Conservation (phyloP, 2,797 vertebrate species). For the Myotis daubentonii region DNA sequence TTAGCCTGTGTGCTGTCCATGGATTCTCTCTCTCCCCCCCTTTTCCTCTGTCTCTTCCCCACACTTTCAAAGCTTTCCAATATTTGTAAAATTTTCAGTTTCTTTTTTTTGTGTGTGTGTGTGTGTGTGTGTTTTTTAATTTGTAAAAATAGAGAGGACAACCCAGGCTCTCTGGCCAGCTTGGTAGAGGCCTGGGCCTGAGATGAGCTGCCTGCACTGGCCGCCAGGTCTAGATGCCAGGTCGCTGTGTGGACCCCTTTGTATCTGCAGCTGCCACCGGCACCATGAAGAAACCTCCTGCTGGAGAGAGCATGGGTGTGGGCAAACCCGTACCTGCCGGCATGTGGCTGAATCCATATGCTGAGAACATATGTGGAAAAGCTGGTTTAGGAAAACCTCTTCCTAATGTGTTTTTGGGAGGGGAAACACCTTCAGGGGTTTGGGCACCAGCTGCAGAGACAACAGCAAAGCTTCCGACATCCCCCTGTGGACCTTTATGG, state of each 20-base stretch:
- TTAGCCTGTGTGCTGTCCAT: accelerated
- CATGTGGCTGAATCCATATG: accelerated
- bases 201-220: too few relatives aligned
- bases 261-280: accelerated
- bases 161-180: neutral
- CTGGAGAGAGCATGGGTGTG: accelerated
- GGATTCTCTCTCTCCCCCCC: neutral
- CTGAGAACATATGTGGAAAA: neutral
- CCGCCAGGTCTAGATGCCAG: accelerated
- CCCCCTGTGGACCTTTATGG: accelerated
- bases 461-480: accelerated
- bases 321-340: accelerated
- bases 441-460: neutral
- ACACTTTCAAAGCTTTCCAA: neutral
- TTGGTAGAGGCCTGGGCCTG: neutral
- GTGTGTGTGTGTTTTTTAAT: too few relatives aligned
- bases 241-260: accelerated
- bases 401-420: neutral
- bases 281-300: accelerated
- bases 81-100: neutral
- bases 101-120: neutral
- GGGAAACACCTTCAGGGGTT: neutral
- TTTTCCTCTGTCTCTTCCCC: neutral
- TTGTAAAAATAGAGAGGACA: neutral
- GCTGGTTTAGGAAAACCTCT: too few relatives aligned